Evolutionary conservation across 2,113 vertebrate genomes (phyloP).

Genomic region (Sinocyclocheilus grahami): DNA sequence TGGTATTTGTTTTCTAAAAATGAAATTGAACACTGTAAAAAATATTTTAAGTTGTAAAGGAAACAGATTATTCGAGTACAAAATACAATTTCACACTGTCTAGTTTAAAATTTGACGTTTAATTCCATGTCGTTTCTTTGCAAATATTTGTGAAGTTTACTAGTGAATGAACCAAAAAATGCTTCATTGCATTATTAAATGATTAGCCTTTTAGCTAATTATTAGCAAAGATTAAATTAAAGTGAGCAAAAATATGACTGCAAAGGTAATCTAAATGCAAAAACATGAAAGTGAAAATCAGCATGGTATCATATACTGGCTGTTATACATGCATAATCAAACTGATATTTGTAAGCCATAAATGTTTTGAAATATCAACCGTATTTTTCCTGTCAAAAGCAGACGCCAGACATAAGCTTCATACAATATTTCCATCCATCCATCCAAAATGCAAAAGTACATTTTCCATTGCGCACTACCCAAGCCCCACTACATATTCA

Average conservation of each 20-base stretch:
- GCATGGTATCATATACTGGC: not conserved
- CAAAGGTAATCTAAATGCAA: not conserved
- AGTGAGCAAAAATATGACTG: not conserved
- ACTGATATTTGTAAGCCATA: not conserved
- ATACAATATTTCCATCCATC: not conserved
- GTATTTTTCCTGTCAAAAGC: not conserved
- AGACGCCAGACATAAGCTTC: not conserved
- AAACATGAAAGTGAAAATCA: not conserved
- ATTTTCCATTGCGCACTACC: conserved; percentile 6
- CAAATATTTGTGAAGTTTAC: too few relatives aligned
- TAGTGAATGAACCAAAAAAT: not conserved
- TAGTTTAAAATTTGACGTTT: too few relatives aligned
- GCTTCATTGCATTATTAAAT: not conserved
- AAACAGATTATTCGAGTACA: not conserved
- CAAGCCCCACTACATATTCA: not conserved
- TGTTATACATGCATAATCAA: not conserved
- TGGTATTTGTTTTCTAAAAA: not conserved
- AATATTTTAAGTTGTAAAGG: too few relatives aligned
- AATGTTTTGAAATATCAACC: not conserved
- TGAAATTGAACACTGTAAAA: not conserved
- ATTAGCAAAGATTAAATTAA: too few relatives aligned
- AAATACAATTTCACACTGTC: not conserved
- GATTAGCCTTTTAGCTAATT: not conserved
- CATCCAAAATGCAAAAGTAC: not conserved
- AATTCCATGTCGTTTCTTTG: too few relatives aligned